A percentile compares a stretch with the other conserved stretches of the same genome.
Conservation (phyloP, 2,113 vertebrate genomes). For the Amphiprion ocellaris region DNA sequence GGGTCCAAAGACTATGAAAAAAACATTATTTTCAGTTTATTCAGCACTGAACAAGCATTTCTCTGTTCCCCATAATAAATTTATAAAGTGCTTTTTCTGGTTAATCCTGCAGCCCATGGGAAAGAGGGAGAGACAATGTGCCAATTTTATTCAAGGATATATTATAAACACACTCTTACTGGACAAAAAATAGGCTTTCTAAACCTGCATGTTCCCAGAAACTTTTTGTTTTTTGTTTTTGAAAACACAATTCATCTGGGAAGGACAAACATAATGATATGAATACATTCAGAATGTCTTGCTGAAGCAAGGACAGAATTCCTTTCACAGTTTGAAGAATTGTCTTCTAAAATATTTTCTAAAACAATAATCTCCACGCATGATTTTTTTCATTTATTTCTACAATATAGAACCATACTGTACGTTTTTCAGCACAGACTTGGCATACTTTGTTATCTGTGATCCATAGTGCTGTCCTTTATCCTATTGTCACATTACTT, state of each 20-base stretch:
- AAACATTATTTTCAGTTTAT: conserved; percentile 38
- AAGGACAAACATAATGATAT: conserved; percentile 14
- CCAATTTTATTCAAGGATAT: conserved; percentile 46
- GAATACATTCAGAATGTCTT: conserved; percentile 11
- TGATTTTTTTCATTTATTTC: not conserved
- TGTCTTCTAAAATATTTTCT: not conserved
- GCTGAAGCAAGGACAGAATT: not conserved
- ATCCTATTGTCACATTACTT: no score
- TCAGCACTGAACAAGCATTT: conserved; percentile 63
- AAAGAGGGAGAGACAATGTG: conserved; percentile 52
- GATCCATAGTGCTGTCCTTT: no score
- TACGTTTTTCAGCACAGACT: not conserved
- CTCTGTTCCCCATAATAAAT: conserved; percentile 54
- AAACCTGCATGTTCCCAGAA: conserved; percentile 20
- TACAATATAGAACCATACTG: no score
- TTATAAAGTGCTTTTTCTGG: conserved; percentile 57
- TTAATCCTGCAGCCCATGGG: conserved; percentile 51
- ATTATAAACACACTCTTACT: conserved; percentile 42
- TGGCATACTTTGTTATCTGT: not conserved
- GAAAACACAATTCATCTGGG: conserved; percentile 27
- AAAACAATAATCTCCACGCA: not conserved
- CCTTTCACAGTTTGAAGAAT: conserved; percentile 11
- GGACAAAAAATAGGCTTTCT: conserved; percentile 28
- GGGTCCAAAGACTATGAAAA: conserved; percentile 20
- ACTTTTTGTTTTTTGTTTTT: conserved; percentile 7